phyloP scores from a whole-genome alignment of 2,888 invertebrate species.

The Oxyteleia sp. region DNA sequence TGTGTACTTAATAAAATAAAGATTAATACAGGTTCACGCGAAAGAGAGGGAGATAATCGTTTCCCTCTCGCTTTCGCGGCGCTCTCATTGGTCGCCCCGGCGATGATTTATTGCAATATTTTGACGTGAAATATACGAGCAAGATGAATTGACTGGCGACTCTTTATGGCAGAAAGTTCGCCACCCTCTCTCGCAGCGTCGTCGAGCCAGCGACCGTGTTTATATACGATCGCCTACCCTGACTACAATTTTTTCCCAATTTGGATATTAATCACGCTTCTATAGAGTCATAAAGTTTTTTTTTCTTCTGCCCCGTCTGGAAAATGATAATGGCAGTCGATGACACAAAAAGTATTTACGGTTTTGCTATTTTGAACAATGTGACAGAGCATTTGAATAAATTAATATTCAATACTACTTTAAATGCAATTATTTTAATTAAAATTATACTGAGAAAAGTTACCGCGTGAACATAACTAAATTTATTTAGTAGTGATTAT shows the following conservation, averaged over 20 bases:
- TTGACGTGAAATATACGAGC: conserved; percentile 85
- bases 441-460: too few species aligned
- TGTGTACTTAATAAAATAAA: conserved; percentile 81
- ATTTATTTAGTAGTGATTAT: too few species aligned
- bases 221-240: conserved; percentile 72
- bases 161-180: conserved; percentile 84
- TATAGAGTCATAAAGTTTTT: conserved; percentile 71
- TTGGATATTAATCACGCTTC: conserved; percentile 78
- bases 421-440: too few species aligned
- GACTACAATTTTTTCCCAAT: conserved; percentile 79
- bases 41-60: conserved; percentile 76
- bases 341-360: conserved; percentile 59
- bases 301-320: conserved; percentile 37
- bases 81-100: conserved; percentile 76
- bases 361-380: conserved; percentile 33
- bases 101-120: conserved; percentile 87
- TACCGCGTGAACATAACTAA: too few species aligned
- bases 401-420: not conserved
- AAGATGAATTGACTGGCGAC: conserved; percentile 86
- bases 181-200: conserved; percentile 79
- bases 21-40: conserved; percentile 84
- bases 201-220: conserved; percentile 69
- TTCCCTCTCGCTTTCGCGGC: conserved; percentile 65
- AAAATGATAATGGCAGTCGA: conserved; percentile 58
- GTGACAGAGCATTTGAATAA: conserved; percentile 7